Conservation (phyloP, 2,113 vertebrate genomes). For the Proterorhinus semilunaris region DNA sequence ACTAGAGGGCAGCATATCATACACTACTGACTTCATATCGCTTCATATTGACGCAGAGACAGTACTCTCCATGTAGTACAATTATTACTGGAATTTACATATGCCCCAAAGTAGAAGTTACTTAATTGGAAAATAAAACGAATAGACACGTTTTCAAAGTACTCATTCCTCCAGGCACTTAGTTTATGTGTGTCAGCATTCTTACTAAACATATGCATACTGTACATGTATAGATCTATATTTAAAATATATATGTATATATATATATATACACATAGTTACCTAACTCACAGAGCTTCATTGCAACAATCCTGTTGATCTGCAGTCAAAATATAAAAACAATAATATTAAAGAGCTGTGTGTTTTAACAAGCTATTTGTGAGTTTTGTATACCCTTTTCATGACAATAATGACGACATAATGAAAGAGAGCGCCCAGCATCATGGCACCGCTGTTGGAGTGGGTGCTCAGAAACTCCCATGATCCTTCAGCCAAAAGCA, state of each 20-base stretch:
- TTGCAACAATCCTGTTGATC: conserved; percentile 84
- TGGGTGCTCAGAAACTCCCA: conserved; percentile 68
- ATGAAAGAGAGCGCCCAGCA: conserved; percentile 85
- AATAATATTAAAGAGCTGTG: not conserved
- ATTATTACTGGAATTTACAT: not conserved
- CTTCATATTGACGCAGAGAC: no score
- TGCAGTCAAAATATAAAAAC: conserved; percentile 56
- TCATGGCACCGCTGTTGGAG: conserved; percentile 76
- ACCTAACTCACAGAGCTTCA: conserved; percentile 87
- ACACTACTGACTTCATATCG: no score
- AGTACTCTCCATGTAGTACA: not conserved
- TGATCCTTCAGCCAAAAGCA: conserved; percentile 64
- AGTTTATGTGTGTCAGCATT: no score
- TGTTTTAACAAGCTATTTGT: not conserved
- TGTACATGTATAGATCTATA: not conserved
- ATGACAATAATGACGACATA: conserved; percentile 88
- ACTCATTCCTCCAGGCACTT: not conserved
- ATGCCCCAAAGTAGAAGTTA: not conserved
- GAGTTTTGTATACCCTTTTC: conserved; percentile 71
- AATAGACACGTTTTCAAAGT: not conserved
- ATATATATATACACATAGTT: conserved; percentile 8
- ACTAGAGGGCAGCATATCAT: not conserved
- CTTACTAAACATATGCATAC: not conserved
- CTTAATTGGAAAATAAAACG: not conserved
- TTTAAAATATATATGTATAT: not conserved